Evolutionary conservation across 2,797 vertebrate species (phyloP).

Genomic region (Lepilemur septentrionalis): DNA sequence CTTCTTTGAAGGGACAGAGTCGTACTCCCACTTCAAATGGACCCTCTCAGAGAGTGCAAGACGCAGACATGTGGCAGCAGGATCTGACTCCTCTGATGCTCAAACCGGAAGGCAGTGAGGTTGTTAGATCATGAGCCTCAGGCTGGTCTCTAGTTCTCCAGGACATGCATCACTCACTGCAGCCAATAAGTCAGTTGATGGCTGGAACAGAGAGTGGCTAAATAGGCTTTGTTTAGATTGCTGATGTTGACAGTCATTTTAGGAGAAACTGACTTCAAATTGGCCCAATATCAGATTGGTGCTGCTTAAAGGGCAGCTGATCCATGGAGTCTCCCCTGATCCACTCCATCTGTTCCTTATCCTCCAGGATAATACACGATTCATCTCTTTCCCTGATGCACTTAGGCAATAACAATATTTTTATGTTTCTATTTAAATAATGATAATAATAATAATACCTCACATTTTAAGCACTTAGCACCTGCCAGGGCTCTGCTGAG

Average conservation of each 20-base stretch:
- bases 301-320: background rate
- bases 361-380: background rate
- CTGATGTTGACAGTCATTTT: background rate
- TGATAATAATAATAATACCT: background rate
- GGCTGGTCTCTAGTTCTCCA: background rate
- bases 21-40: background rate
- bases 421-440: constrained; percentile 8
- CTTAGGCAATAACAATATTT: background rate
- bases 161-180: background rate
- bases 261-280: background rate
- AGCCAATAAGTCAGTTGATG: background rate
- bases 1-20: background rate
- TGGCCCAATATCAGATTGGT: background rate
- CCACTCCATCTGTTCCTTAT: background rate
- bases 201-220: background rate
- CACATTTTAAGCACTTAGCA: background rate
- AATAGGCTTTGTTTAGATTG: background rate
- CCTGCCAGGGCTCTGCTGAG: background rate
- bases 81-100: background rate
- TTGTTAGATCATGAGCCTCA: background rate
- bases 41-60: background rate
- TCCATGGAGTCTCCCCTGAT: background rate
- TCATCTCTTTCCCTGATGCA: background rate
- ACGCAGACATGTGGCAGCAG: background rate
- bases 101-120: background rate